Base-by-base conservation (phyloP, 1,140 invertebrate species). In the Pseudomyrmex pallidus region DNA sequence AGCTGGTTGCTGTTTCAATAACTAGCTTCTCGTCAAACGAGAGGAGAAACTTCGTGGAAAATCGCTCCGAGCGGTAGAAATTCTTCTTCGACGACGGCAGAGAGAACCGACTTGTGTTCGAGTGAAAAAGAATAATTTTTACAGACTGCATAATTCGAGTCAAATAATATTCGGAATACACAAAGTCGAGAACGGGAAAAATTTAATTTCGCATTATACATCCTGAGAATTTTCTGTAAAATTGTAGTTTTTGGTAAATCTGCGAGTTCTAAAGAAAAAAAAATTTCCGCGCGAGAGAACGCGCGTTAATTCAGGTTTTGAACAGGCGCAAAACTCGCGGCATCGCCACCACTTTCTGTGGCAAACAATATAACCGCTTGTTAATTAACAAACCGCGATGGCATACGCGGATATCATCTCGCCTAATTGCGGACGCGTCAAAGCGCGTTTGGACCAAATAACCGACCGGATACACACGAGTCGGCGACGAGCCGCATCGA, bases 341-440 rank as follows among this genome's bases (percentile, higher is more conserved):
- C 25, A 25, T 25, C 12, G 22, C 2, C 20, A 15, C 15, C 35
- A 2, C 76, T 44, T 66, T 78, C 57, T 78, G 35, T 52, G 44
- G 64, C 13, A 59, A 59, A 70, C 64, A 46, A 54, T 57, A n/a
- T 46, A 35, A n/a, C 3, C 66, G 12, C 5, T 59, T 56, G 64
- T 80, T 80, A 80, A 80, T 80, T 80, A 72, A 70, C 59, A 80
- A 80, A 80, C 54, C 66, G 12, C 66, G 22, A 80, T 35, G 7
- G 9, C 46, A 54, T 35, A 8, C 25, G 59, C 54, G 20, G 4
- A 59, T 80, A 56, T 72, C 20, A 70, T 78, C 66, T 7, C 66
- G 66, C 54, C 15, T 72, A 80, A 80, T 80, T 72, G 66, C 54
- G 20, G 12, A 35, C 20, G 66, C 54, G 46, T 59, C 20, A 57